Evolutionary conservation across 2,888 invertebrate species (phyloP), one percentile per base, ranked within the genome.

Genomic region (Lasioglossum morio): DNA sequence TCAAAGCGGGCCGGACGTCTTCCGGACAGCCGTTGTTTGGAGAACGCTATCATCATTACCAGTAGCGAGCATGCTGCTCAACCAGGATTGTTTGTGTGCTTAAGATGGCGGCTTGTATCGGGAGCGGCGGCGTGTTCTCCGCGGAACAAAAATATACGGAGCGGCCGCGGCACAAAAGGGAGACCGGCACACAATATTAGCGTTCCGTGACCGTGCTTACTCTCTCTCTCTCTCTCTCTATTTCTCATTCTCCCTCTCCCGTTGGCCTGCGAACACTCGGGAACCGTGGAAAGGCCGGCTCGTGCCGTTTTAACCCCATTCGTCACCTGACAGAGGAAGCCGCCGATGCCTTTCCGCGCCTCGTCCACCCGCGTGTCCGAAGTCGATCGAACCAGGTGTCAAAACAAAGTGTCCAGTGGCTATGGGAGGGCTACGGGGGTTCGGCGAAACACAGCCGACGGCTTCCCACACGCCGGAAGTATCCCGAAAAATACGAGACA

Each of bases 71-170:
- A 75, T 57, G 53, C 60, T 74, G 74, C 76, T 34, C 66, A 23
- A 23, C 12, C 80, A 57, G 77, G 77, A 77, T 79, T 92, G 91
- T 92, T 92, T 92, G 92, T 92, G 87, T 91, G 88, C 88, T 87
- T 88, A 90, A 88, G 87, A 90, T 88, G 86, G 88, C 87, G 89
- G 90, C 86, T 92, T 91, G 92, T 92, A 92, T 92, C 92, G 89
- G 89, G 88, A 90, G 85, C 69, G 23, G 37, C 91, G 81, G 91
- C 90, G 89, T 88, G 91, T 84, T 86, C 87, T 81, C 90, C 84
- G 84, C 84, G 89, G 85, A 93, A 93, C 90, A 89, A 92, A 92
- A 93, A 93, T 93, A 93, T 89, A 93, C 93, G 88, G 81, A 86
- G 75, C 90, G 89, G 89, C 88, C 88, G 85, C 81, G 79, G 88